Conservation (phyloP, 2,888 invertebrate genomes). For the Leptogaster cylindrica region DNA sequence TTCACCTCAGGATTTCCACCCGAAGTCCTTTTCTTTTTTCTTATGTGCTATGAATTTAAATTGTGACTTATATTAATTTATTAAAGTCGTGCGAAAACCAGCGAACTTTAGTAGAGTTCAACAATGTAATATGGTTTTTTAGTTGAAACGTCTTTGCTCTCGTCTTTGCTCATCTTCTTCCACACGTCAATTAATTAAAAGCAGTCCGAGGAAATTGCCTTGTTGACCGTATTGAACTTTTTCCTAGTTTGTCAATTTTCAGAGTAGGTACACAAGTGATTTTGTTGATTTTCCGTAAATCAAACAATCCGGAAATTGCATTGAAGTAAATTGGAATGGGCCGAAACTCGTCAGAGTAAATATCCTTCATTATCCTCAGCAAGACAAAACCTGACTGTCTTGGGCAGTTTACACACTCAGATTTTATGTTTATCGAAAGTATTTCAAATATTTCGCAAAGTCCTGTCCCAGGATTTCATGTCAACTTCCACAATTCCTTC, state of each 20-base stretch:
- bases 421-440: constrained; percentile 16
- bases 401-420: background rate
- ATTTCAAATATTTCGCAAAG: constrained; percentile 8
- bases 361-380: background rate
- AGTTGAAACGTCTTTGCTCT: no score
- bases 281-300: constrained; percentile 26
- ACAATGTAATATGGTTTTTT: no score
- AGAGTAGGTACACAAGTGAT: constrained; percentile 5
- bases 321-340: no score
- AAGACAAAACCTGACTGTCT: background rate
- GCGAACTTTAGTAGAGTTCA: no score
- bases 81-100: no score
- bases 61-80: no score
- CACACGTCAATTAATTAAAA: background rate
- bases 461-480: background rate
- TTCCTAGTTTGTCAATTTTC: constrained; percentile 26
- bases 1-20: no score
- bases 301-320: constrained; percentile 12
- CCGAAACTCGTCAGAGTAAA: background rate
- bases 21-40: no score
- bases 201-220: background rate
- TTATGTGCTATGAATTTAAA: no score
- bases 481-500: no score
- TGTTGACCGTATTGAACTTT: background rate
- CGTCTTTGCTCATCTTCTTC: background rate